phyloP scores from a whole-genome alignment of 2,797 vertebrate genomes.

The Periparus ater region DNA sequence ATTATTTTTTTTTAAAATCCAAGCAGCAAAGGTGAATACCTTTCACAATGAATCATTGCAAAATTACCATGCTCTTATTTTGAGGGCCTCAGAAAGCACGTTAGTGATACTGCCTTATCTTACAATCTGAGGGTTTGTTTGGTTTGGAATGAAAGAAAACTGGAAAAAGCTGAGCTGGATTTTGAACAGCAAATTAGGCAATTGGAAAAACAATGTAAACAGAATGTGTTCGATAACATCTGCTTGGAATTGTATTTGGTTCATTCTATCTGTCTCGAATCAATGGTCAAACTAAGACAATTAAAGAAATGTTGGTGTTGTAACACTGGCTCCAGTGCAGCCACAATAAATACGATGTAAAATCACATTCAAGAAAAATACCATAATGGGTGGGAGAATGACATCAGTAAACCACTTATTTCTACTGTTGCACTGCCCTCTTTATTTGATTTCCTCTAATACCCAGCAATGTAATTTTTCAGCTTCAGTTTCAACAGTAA shows the following conservation, averaged over 20 bases:
- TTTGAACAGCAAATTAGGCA: slow-evolving; percentile 62
- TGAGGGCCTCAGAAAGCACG: neutral
- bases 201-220: slow-evolving; percentile 20
- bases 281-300: neutral
- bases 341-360: neutral
- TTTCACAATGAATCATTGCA: slow-evolving; percentile 67
- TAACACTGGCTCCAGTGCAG: neutral
- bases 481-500: neutral
- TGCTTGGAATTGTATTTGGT: neutral
- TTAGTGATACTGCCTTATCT: slow-evolving; percentile 54
- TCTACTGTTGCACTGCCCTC: neutral
- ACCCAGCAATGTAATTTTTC: neutral
- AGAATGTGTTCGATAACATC: slow-evolving; percentile 4
- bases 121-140: slow-evolving; percentile 33
- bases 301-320: neutral
- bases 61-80: slow-evolving; percentile 46
- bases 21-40: slow-evolving; percentile 59
- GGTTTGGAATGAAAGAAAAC: slow-evolving; percentile 44
- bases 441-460: neutral
- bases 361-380: neutral
- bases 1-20: neutral
- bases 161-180: slow-evolving; percentile 54
- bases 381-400: neutral
- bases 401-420: neutral
- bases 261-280: neutral